A percentile compares a stretch with the other conserved stretches of the same genome.
Conservation (phyloP, 2,797 vertebrate species). For the Tolypeutes matacus region DNA sequence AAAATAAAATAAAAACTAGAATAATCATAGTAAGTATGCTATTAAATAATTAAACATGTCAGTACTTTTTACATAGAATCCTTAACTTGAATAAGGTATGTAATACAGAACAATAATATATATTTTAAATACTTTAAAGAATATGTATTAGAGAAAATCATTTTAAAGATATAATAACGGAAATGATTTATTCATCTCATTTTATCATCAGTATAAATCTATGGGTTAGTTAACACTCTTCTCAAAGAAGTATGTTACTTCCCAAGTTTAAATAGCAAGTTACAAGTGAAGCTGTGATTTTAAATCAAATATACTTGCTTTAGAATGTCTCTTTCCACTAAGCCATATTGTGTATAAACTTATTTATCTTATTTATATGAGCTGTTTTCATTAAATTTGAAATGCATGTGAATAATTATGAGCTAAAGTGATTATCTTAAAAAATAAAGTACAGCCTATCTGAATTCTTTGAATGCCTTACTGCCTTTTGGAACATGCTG, state of each 20-base stretch:
- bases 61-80: background rate
- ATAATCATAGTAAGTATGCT: background rate
- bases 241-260: background rate
- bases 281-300: background rate
- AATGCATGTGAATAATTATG: background rate
- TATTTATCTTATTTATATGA: background rate
- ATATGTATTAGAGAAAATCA: background rate
- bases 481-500: background rate
- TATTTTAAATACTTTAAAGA: conserved; percentile 10
- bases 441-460: background rate
- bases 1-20: background rate
- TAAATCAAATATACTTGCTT: background rate
- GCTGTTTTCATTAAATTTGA: background rate
- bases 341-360: background rate
- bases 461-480: background rate
- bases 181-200: background rate
- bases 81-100: background rate
- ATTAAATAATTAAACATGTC: background rate
- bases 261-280: background rate
- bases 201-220: background rate
- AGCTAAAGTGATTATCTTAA: background rate
- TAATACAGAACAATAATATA: background rate
- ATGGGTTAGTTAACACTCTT: background rate
- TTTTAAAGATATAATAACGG: background rate
- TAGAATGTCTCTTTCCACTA: background rate